These are phyloP conservation scores for Hemithea aestivaria DNA, from an alignment of 2,888 invertebrate genomes.

Conservation along the genomic window DNA sequence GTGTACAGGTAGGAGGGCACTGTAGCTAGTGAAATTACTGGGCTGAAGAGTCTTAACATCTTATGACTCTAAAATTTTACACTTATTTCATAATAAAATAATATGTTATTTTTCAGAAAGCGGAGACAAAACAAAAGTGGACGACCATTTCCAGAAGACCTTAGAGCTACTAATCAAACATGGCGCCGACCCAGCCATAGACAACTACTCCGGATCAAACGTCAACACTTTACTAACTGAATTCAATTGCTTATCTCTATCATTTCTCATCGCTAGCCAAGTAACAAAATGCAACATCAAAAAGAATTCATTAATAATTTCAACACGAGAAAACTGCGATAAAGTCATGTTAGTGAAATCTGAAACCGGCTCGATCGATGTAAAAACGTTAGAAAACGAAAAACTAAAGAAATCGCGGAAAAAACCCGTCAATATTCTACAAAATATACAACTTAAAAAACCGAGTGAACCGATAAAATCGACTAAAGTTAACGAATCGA, in stretches of 20 bases:
- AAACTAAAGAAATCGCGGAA: constrained; percentile 1
- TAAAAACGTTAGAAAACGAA: constrained; percentile 15
- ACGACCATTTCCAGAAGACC: constrained; percentile 50
- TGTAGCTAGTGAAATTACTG: too few relatives aligned
- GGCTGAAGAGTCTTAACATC: too few relatives aligned
- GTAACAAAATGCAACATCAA: constrained; percentile 31
- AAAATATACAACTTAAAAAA: too few relatives aligned
- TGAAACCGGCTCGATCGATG: constrained; percentile 32
- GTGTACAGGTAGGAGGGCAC: too few relatives aligned
- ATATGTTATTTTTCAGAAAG: constrained; percentile 41
- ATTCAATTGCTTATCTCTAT: constrained; percentile 44
- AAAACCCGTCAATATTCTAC: background rate
- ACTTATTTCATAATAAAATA: too few relatives aligned
- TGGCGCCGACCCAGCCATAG: constrained; percentile 62
- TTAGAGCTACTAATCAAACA: constrained; percentile 59
- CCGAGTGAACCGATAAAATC: too few relatives aligned
- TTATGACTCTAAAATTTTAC: too few relatives aligned
- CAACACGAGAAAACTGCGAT: constrained; percentile 19
- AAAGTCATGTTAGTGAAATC: constrained; percentile 44
- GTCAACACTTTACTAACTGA: constrained; percentile 67
- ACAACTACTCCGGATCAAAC: constrained; percentile 62
- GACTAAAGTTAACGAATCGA: too few relatives aligned
- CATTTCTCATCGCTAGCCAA: constrained; percentile 49
- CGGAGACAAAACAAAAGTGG: constrained; percentile 45
- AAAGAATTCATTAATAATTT: constrained; percentile 10